Percentiles rank a stretch among this genome's conserved stretches.
Evolutionary conservation across 2,113 vertebrate genomes (phyloP).

Genomic region (Urocitellus parryii): DNA sequence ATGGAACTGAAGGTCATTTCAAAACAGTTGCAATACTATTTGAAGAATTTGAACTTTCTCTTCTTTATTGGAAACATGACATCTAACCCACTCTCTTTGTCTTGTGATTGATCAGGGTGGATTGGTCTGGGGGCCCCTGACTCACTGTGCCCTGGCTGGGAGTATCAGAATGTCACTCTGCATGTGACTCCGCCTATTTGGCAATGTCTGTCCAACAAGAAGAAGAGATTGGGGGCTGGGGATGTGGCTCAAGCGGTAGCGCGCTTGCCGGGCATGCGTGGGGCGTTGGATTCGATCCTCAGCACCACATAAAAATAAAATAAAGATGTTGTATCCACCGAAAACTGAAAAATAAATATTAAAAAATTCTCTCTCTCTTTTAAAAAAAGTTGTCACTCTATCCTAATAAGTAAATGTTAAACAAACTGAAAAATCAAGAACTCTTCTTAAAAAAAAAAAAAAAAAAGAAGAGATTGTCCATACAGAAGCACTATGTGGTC

Average conservation of each 20-base stretch:
- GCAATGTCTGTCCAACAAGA: background rate
- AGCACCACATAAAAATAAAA: no score
- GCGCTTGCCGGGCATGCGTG: no score
- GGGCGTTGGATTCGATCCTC: no score
- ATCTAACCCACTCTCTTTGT: background rate
- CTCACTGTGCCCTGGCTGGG: background rate
- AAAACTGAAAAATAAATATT: no score
- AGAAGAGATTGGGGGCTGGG: background rate
- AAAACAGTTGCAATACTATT: background rate
- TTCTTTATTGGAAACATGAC: background rate
- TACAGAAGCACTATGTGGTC: rapidly evolving
- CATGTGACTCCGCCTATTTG: rapidly evolving
- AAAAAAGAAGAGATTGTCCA: rapidly evolving
- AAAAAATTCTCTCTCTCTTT: no score
- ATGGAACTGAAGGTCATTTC: background rate
- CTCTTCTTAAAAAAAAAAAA: no score
- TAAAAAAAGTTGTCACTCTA: no score
- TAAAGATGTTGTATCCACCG: no score
- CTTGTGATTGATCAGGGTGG: background rate
- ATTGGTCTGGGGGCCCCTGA: background rate
- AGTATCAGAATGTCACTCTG: no score
- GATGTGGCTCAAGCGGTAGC: no score
- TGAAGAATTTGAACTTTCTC: background rate
- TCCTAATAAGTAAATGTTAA: no score
- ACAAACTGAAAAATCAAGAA: no score